Percentiles rank a stretch among this genome's conserved stretches.
These are phyloP conservation scores for Chascanopsetta lugubris DNA, from an alignment of 2,113 vertebrate species.

Conservation along the genomic window DNA sequence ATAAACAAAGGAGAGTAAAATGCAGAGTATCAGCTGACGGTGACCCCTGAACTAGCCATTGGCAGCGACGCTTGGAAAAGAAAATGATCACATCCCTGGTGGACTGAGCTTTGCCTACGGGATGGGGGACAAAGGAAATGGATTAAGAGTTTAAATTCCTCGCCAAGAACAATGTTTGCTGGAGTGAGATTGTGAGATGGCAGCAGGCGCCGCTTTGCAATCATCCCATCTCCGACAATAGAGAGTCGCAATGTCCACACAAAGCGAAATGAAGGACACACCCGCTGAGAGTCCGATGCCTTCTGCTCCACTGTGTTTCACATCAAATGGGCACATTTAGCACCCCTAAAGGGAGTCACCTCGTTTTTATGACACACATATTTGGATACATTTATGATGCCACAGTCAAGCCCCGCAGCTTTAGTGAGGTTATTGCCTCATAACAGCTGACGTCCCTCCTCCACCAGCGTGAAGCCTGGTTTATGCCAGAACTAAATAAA, in stretches of 20 bases:
- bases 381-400: slow-evolving; percentile 49
- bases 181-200: slow-evolving; percentile 23
- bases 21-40: not conserved
- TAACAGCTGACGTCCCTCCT: slow-evolving; percentile 45
- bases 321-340: slow-evolving; percentile 31
- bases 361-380: slow-evolving; percentile 44
- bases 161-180: slow-evolving; percentile 10
- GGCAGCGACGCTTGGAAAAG: not conserved
- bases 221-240: slow-evolving; percentile 30
- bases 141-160: slow-evolving; percentile 1
- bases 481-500: slow-evolving; percentile 1
- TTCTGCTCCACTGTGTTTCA: slow-evolving; percentile 30
- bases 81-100: not conserved
- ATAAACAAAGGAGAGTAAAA: not conserved
- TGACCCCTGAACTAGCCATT: not conserved
- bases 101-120: not conserved
- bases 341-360: slow-evolving; percentile 39
- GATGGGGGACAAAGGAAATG: not conserved
- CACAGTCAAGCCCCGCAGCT: slow-evolving; percentile 32
- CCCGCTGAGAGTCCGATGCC: slow-evolving; percentile 39
- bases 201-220: slow-evolving; percentile 16
- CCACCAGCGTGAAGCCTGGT: slow-evolving; percentile 14
- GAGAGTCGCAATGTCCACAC: slow-evolving; percentile 48
- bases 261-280: slow-evolving; percentile 44
- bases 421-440: slow-evolving; percentile 13